Conservation (phyloP, 2,888 invertebrate species). For the Latrodectus elegans region DNA sequence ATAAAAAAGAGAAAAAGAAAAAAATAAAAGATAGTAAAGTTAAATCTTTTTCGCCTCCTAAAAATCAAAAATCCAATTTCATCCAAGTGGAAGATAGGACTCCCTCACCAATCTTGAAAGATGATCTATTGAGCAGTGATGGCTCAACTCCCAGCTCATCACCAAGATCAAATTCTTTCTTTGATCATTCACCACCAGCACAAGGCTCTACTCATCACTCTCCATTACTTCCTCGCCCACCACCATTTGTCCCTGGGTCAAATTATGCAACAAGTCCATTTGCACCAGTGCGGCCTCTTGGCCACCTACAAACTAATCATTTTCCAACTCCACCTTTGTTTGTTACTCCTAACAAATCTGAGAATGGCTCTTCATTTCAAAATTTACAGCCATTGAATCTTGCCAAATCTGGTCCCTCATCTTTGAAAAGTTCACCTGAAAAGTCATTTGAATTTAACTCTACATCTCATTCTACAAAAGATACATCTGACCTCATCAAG, state of each 20-base stretch:
- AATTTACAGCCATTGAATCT: conserved; percentile 55
- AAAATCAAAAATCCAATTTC: conserved; percentile 44
- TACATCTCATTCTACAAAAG: conserved; percentile 2
- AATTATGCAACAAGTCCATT: conserved; percentile 54
- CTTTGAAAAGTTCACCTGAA: conserved; percentile 66
- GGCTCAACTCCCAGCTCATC: conserved; percentile 53
- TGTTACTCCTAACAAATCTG: conserved; percentile 50
- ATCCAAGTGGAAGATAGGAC: conserved; percentile 48
- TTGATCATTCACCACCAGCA: conserved; percentile 43
- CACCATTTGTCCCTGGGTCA: conserved; percentile 54
- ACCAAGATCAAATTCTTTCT: conserved; percentile 41
- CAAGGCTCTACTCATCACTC: conserved; percentile 36
- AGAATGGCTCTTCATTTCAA: conserved; percentile 50
- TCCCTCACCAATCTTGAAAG: conserved; percentile 54
- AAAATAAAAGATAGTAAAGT: conserved; percentile 43
- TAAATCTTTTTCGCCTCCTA: conserved; percentile 51
- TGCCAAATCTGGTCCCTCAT: conserved; percentile 56
- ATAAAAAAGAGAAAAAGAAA: conserved; percentile 64
- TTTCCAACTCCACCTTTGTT: conserved; percentile 71
- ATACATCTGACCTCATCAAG: conserved; percentile 48
- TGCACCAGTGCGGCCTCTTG: conserved; percentile 50
- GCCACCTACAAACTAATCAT: conserved; percentile 53
- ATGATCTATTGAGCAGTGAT: conserved; percentile 56
- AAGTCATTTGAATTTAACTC: conserved; percentile 30
- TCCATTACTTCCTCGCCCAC: conserved; percentile 27